These are phyloP conservation scores for Antitype chi DNA, from an alignment of 2,888 invertebrate genomes.

Conservation along the genomic window DNA sequence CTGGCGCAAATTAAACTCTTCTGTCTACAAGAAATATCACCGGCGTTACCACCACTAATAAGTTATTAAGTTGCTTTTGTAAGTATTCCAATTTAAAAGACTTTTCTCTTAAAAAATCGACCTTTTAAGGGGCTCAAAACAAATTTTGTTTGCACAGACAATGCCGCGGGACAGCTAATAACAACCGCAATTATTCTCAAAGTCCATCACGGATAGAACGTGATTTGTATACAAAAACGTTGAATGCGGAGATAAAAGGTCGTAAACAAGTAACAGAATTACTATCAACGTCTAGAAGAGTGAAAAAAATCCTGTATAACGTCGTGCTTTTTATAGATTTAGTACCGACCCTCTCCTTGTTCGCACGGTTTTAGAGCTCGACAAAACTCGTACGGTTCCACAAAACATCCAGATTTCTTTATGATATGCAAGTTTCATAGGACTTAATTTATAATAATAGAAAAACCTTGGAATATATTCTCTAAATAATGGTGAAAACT, in stretches of 20 bases:
- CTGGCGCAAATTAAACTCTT: background rate
- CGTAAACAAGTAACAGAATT: constrained; percentile 43
- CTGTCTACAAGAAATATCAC: background rate
- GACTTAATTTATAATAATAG: too few species aligned
- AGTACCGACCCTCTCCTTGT: background rate
- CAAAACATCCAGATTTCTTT: background rate
- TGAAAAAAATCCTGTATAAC: background rate
- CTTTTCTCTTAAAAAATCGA: constrained; percentile 25
- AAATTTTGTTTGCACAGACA: constrained; percentile 45
- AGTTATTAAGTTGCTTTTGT: constrained; percentile 19
- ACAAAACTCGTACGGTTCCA: background rate
- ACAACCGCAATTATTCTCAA: constrained; percentile 61
- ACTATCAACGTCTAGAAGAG: background rate
- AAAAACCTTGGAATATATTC: too few species aligned
- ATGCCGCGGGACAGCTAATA: constrained; percentile 48
- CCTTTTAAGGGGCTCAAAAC: constrained; percentile 32
- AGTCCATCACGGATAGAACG: constrained; percentile 53
- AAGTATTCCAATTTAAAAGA: constrained; percentile 44
- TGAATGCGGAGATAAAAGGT: background rate
- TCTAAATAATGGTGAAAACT: too few species aligned
- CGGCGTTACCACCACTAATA: background rate
- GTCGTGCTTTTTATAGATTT: background rate
- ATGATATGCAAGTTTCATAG: background rate
- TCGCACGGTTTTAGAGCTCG: background rate
- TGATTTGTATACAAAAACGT: constrained; percentile 60